phyloP scores from a whole-genome alignment of 2,113 vertebrate genomes.

The Laticauda laticaudata region DNA sequence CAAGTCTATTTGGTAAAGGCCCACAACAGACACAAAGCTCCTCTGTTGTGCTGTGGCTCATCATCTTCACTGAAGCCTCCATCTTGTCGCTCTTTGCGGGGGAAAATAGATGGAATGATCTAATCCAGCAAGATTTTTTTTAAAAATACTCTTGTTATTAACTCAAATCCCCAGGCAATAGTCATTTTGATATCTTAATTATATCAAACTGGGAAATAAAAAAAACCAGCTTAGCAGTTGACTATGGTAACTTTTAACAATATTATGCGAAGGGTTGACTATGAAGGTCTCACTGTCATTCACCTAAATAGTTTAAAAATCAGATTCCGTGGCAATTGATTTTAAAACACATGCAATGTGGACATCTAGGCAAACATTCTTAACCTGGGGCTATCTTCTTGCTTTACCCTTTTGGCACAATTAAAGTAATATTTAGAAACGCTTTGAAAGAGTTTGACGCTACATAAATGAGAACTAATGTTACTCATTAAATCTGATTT shows the following conservation, averaged over 20 bases:
- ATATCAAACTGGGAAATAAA: background rate
- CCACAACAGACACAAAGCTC: background rate
- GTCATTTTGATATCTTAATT: conserved; percentile 8
- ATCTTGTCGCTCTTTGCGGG: background rate
- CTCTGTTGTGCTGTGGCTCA: background rate
- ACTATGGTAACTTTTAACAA: conserved; percentile 22
- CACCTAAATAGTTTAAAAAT: conserved; percentile 48
- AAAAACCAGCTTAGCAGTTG: background rate
- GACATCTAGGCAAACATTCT: background rate
- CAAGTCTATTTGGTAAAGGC: background rate
- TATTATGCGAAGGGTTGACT: conserved; percentile 25
- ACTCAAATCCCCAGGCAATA: background rate
- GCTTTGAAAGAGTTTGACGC: conserved; percentile 10
- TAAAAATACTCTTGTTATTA: background rate
- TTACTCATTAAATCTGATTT: background rate
- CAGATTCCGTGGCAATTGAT: conserved; percentile 46
- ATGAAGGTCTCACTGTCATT: conserved; percentile 54
- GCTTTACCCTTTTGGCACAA: conserved; percentile 2
- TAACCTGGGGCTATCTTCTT: fast-evolving
- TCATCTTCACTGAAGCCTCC: background rate
- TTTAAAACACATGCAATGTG: conserved; percentile 10
- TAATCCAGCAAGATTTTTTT: background rate
- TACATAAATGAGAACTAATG: background rate
- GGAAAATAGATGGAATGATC: background rate
- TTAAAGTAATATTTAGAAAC: conserved; percentile 11